These are phyloP conservation scores for Tragulus kanchil DNA, from an alignment of 2,113 vertebrate species.

Conservation along the genomic window DNA sequence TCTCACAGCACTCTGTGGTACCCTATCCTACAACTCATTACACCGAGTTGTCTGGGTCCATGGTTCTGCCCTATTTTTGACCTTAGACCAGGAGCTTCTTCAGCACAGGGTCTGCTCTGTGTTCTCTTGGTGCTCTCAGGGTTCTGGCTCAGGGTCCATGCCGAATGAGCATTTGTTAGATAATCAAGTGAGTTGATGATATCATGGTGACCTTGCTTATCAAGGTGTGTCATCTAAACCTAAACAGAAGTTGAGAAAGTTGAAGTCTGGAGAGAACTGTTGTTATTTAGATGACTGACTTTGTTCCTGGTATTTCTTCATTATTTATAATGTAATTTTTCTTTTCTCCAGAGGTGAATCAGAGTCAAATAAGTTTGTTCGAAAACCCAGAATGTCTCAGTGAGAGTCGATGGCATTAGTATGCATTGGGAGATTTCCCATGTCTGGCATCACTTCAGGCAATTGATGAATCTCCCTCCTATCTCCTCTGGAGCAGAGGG, in stretches of 20 bases:
- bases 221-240: not conserved
- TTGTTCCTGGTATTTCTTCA: constrained; percentile 43
- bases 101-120: not conserved
- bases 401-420: constrained; percentile 62
- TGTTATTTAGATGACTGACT: not conserved
- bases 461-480: constrained; percentile 54
- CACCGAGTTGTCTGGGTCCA: not conserved
- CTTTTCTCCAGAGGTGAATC: constrained; percentile 66
- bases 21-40: not conserved
- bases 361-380: constrained; percentile 62
- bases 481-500: constrained; percentile 25
- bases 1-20: not conserved
- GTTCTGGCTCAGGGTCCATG: not conserved
- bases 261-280: constrained; percentile 22
- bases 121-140: not conserved
- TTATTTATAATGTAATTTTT: constrained; percentile 62
- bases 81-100: not conserved
- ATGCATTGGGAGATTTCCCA: constrained; percentile 49
- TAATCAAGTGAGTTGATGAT: not conserved
- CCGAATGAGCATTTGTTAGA: not conserved
- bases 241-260: not conserved
- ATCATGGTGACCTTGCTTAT: not conserved
- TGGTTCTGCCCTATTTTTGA: not conserved
- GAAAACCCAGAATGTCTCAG: constrained; percentile 60
- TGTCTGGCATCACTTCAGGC: constrained; percentile 24